phyloP scores from a whole-genome alignment of 2,888 invertebrate species.

The Poecilobothrus nobilitatus region DNA sequence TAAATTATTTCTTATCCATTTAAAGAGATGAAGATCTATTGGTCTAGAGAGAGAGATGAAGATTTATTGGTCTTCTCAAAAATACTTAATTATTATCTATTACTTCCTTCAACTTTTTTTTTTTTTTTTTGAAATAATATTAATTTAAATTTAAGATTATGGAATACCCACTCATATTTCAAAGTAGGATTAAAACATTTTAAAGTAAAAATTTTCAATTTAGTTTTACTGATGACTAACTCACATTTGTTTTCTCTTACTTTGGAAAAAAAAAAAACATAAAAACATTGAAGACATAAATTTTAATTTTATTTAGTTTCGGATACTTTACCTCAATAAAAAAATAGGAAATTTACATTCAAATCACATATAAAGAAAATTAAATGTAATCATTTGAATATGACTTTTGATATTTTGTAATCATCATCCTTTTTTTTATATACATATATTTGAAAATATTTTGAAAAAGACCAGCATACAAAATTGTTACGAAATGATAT shows the following conservation, averaged over 20 bases:
- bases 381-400: conserved; percentile 3
- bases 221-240: background rate
- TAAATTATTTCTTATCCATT: too few species aligned
- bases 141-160: too few species aligned
- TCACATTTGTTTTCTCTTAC: background rate
- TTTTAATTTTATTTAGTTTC: background rate
- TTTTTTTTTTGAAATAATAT: too few species aligned
- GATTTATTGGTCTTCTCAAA: too few species aligned
- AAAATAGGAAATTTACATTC: background rate
- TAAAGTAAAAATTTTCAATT: too few species aligned
- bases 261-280: background rate
- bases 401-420: background rate
- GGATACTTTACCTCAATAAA: background rate
- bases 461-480: background rate
- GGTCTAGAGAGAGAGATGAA: too few species aligned
- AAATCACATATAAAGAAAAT: conserved; percentile 1
- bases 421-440: background rate
- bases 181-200: too few species aligned
- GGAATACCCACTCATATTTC: too few species aligned
- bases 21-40: too few species aligned
- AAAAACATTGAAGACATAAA: background rate
- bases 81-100: too few species aligned
- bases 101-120: too few species aligned
- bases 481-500: too few species aligned
- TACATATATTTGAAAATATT: background rate